These are phyloP conservation scores for Drosophila rufa DNA, from an alignment of 1,140 invertebrate species.

Conservation along the genomic window DNA sequence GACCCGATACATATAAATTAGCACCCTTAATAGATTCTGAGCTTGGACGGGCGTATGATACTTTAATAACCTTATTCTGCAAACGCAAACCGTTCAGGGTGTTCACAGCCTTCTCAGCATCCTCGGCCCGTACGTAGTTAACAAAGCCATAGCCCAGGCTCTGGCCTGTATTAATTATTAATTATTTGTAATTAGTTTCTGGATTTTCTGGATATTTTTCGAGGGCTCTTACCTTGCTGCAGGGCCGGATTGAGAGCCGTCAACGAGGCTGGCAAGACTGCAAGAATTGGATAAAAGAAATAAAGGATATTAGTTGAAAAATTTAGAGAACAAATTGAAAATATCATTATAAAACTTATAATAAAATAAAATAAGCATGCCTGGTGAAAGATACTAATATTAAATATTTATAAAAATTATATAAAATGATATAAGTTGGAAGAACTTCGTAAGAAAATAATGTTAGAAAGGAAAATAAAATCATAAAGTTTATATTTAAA, in stretches of 20 bases:
- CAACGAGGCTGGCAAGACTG: constrained; percentile 84
- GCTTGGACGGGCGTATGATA: constrained; percentile 94
- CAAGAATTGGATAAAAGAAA: neutral
- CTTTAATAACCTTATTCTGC: constrained; percentile 97
- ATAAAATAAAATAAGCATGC: neutral
- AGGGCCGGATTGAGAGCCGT: constrained; percentile 83
- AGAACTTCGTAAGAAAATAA: too few relatives aligned
- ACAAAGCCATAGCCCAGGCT: constrained; percentile 96
- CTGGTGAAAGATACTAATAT: neutral
- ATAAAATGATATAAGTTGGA: neutral
- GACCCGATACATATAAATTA: constrained; percentile 94
- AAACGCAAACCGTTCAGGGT: constrained; percentile 93
- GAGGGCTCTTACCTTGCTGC: constrained; percentile 70
- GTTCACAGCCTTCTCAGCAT: constrained; percentile 94
- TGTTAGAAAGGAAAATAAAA: too few relatives aligned
- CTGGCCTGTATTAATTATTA: constrained; percentile 87
- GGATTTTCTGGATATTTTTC: neutral
- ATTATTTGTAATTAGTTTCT: neutral
- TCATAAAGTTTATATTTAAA: too few relatives aligned
- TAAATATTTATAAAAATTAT: too few relatives aligned
- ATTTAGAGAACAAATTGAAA: neutral
- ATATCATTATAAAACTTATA: neutral
- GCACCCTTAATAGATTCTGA: constrained; percentile 96
- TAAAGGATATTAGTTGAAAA: neutral
- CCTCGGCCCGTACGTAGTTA: constrained; percentile 93